phyloP scores from a whole-genome alignment of 2,888 invertebrate species.

The Muschampia plurimacula region DNA sequence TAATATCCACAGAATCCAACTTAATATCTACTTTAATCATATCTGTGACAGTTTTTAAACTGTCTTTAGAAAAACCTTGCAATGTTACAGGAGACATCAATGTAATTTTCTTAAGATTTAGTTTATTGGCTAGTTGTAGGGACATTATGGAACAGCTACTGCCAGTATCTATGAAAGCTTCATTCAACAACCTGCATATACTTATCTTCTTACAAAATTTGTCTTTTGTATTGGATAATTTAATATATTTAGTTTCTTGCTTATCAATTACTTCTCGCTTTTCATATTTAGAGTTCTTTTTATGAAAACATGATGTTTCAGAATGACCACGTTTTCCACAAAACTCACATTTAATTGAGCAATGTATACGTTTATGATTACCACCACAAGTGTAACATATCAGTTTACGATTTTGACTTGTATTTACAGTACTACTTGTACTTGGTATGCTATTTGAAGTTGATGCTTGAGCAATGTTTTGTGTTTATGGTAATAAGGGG shows the following conservation, averaged over 20 bases:
- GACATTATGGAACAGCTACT: neutral
- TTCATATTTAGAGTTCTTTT: neutral
- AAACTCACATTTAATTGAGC: neutral
- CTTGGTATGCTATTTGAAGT: too few species aligned
- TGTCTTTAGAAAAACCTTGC: neutral
- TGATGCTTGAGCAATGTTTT: too few species aligned
- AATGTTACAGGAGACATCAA: neutral
- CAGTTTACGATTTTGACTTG: neutral
- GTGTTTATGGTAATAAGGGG: too few species aligned
- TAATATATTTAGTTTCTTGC: neutral
- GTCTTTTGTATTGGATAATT: neutral
- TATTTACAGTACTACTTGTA: neutral
- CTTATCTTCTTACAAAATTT: neutral
- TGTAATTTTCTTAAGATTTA: neutral
- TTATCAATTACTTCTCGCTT: neutral
- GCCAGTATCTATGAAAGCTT: neutral
- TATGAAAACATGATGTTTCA: neutral
- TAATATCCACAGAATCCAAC: neutral
- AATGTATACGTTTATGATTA: neutral
- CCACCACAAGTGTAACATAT: neutral
- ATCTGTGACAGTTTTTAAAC: neutral
- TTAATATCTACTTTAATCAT: neutral
- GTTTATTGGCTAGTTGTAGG: neutral
- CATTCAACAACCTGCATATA: neutral
- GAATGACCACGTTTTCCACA: neutral